Evolutionary conservation across 2,888 invertebrate genomes (phyloP), one percentile per base, ranked within the genome.

Genomic region (Sesia bembeciformis): DNA sequence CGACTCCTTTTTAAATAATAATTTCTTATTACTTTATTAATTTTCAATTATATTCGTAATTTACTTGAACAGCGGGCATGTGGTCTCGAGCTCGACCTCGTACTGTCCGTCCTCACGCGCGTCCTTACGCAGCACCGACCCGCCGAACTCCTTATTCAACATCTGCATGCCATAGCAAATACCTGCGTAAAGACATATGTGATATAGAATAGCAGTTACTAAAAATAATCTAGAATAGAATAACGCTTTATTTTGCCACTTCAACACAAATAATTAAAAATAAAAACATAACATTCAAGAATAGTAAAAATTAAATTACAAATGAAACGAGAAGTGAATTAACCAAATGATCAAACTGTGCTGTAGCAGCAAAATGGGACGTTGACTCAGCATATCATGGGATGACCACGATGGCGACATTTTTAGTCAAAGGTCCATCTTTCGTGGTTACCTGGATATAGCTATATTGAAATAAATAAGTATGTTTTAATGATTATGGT

Each of bases 131-230:
- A 94, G 90, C 43, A 99, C 97, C 3, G 95, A 94, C 3, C 99
- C 99, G 0, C 97, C 97, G 74, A 97, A 98, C 84, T 98, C 97
- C 84, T 98, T 98, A 84, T 99, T 99, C 90, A 99, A 92, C 94
- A 99, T 95, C 91, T 99, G 99, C 96, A 99, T 97, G 51, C 99
- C 99, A 90, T 99, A 99, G 89, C 99, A 99, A 75, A 99, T 99
- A 68, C 99, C 99, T 90, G 90, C 58, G 8, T 49, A 53, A 52
- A 40, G 7, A 49, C 41, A 41, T 52, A 51, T 39, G 39, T 40
- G 40, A 40, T 39, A 57, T 7, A 51, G n/a, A 6, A 52, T n/a
- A n/a, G n/a, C n/a, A n/a, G n/a, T n/a, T n/a, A 40, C 5, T 51
- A 49, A 56, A 23, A 23, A 23, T 1, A 23, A 23, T 23, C 23